Base-by-base conservation (phyloP, 2,888 invertebrate species). In the Zele albiditarsus region DNA sequence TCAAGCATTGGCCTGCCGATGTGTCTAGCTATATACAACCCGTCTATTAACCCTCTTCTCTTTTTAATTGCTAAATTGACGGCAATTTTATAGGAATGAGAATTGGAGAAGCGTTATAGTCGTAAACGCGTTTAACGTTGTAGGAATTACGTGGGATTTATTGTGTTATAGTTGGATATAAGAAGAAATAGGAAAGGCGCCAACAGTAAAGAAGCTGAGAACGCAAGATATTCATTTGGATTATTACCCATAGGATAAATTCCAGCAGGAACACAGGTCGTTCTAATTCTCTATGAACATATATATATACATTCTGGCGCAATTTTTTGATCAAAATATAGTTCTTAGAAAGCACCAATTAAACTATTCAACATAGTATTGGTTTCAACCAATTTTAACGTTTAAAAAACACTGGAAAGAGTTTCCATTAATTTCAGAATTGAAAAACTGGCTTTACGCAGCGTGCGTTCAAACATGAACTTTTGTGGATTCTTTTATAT, bases 31-130 rank as follows among this genome's bases (percentile, higher is more conserved):
- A 87, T 87, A 87, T n/a, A n/a, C n/a, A n/a, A n/a, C 86, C 89
- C 89, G 85, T 81, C 87, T 82, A 89, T 89, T 89, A 89, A 84
- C 84, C 86, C 84, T 85, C 87, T 84, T 83, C 82, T 83, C 82
- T 83, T 86, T 88, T 87, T 89, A 89, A 89, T 89, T 89, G 87
- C 85, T 84, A 89, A 89, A 89, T 89, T 89, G 89, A 84, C 84
- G 89, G 85, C 88, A 89, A 89, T 89, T 89, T 88, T 81, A 84
- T 82, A 81, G 82, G 83, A 84, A 84, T 84, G 79, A 82, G 85
- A 84, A 86, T 85, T 81, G 83, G 81, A 84, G 49, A 31, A 63
- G 62, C 82, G 75, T 79, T 78, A 79, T 80, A 78, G 76, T 76
- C 70, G 73, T 71, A 73, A 76, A 74, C 73, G 75, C 60, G 71